These are phyloP conservation scores for Paratrypauchen microcephalus DNA, from an alignment of 2,797 vertebrate genomes.

Conservation along the genomic window DNA sequence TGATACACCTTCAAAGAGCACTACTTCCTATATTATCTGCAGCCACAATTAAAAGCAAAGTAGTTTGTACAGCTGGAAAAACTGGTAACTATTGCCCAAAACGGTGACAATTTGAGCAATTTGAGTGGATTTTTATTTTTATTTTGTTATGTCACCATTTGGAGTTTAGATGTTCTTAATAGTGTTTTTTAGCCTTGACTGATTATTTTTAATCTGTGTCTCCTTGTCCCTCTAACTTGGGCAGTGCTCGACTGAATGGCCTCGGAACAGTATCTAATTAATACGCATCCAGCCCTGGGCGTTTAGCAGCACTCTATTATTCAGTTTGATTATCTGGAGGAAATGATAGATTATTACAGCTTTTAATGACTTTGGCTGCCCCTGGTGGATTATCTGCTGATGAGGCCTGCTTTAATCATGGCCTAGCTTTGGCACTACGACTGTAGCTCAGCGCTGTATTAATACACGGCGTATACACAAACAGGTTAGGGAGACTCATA, in stretches of 20 bases:
- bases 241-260: conserved; percentile 3
- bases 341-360: conserved; percentile 77
- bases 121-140: neutral
- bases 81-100: too few relatives aligned
- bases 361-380: conserved; percentile 82
- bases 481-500: conserved; percentile 65
- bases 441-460: conserved; percentile 63
- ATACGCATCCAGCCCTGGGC: conserved; percentile 65
- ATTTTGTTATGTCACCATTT: neutral
- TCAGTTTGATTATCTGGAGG: conserved; percentile 79
- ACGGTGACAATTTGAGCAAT: too few relatives aligned
- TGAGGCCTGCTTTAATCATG: conserved; percentile 77
- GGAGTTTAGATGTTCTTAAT: neutral
- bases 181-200: neutral
- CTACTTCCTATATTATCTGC: too few relatives aligned
- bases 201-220: neutral
- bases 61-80: too few relatives aligned
- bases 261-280: conserved; percentile 57
- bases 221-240: neutral
- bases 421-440: conserved; percentile 51
- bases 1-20: too few relatives aligned
- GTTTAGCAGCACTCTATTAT: conserved; percentile 71
- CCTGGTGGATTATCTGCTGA: conserved; percentile 68
- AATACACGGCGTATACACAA: conserved; percentile 62
- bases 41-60: too few relatives aligned